A percentile compares a stretch with the other conserved stretches of the same genome.
Evolutionary conservation across 2,888 invertebrate species (phyloP).

Genomic region (Diplolepis rosae): DNA sequence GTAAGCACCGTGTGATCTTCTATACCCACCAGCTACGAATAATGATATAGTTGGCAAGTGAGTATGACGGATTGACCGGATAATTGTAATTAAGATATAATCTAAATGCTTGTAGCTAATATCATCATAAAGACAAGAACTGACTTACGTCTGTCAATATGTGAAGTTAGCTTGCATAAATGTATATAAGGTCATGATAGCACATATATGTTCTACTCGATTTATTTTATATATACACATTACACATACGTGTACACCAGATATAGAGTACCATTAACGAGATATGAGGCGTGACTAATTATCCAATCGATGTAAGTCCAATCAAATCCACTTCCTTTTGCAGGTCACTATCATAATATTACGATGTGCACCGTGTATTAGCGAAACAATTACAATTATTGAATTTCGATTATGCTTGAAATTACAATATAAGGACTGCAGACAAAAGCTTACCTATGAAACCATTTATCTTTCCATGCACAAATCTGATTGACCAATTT

Average conservation of each 20-base stretch:
- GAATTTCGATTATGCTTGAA: too few relatives aligned
- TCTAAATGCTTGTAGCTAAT: neutral
- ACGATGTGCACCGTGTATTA: too few relatives aligned
- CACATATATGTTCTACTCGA: neutral
- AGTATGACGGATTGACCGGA: neutral
- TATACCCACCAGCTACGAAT: neutral
- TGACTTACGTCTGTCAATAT: neutral
- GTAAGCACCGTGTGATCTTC: too few relatives aligned
- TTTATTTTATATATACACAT: neutral
- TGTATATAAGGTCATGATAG: neutral
- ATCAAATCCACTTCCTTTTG: conserved; percentile 15
- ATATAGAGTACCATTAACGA: neutral
- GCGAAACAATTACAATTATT: too few relatives aligned
- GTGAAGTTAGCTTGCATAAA: neutral
- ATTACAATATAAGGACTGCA: too few relatives aligned
- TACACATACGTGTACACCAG: neutral
- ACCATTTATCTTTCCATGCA: too few relatives aligned
- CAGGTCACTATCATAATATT: conserved; percentile 4
- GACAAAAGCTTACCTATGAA: too few relatives aligned
- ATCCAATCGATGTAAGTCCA: conserved; percentile 1
- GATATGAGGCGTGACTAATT: conserved; percentile 20
- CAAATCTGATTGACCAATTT: too few relatives aligned
- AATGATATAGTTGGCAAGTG: too few relatives aligned
- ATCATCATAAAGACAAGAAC: neutral
- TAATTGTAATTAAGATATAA: neutral